Percentiles rank a stretch among this genome's conserved stretches.
Evolutionary conservation across 2,888 invertebrate genomes (phyloP).

Genomic region (Ophraella communa): DNA sequence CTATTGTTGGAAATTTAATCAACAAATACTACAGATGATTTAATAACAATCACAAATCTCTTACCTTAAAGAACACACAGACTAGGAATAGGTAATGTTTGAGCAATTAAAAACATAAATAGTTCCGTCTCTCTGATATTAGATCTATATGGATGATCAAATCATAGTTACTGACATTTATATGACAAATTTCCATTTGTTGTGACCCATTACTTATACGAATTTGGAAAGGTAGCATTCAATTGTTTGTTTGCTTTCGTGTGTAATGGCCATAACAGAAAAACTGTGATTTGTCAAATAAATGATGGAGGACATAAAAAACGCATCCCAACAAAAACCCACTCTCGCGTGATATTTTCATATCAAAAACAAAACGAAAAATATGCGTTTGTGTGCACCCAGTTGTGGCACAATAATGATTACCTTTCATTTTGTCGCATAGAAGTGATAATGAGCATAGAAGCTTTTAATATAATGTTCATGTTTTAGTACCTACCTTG

Average conservation of each 20-base stretch:
- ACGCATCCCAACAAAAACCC: neutral
- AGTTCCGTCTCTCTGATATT: no score
- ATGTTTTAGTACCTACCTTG: neutral
- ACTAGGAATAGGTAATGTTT: no score
- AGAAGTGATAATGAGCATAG: neutral
- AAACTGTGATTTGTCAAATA: neutral
- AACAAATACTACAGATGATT: no score
- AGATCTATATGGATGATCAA: no score
- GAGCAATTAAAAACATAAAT: no score
- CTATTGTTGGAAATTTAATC: no score
- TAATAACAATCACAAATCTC: no score
- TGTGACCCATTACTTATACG: neutral
- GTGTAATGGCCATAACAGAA: neutral
- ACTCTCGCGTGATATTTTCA: neutral
- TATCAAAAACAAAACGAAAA: neutral
- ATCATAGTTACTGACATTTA: no score
- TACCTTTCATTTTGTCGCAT: neutral
- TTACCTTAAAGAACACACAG: no score
- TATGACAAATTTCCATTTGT: no score
- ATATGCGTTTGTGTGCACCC: neutral
- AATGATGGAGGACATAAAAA: neutral
- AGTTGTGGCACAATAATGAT: neutral
- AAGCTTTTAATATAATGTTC: neutral
- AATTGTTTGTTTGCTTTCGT: neutral
- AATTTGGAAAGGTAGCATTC: neutral